Base-by-base conservation (phyloP, 2,797 vertebrate species). In the Iguana delicatissima region DNA sequence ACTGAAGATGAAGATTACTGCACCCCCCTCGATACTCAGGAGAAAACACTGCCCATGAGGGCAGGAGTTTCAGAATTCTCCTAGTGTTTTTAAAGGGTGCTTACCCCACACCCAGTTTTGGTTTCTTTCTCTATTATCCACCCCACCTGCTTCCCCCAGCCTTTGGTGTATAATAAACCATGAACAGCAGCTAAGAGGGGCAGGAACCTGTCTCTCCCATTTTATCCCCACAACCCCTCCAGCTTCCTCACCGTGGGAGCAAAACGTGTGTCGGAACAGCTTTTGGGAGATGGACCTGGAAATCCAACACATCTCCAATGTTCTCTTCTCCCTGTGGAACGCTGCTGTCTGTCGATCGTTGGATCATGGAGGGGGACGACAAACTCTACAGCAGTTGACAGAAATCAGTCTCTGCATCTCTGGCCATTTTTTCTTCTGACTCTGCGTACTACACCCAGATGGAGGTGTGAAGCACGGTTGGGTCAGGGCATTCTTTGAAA, bases 121-220 rank as follows among this genome's bases (percentile, higher is more conserved):
- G 7, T n/a, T 82, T 32, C n/a, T 1, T 3, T 8, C 50, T 4
- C 46, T 50, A 2, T 92, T 55, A 76, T 50, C 86, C 1, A 16
- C 1, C 0, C 22, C 69, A 29, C 81, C 5, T 2, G 8, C 59
- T 3, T 24, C 73, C 29, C 67, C 67, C 67, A 10, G 82, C 85
- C n/a, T 35, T 35, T 85, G 57, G 91, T 88, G 95, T 96, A 93
- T 96, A 94, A 96, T 95, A 95, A 96, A 81, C 64, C 72, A 91
- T 69, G 89, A 95, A 88, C 92, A 74, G 91, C 83, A 42, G 88
- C 86, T 85, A n/a, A 14, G 80, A 62, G 18, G 92, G 93, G 90
- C 91, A 93, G 95, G 91, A 67, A 84, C 59, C 64, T 88, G 67
- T 73, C 79, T 81, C 4, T 88, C 89, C 89, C 77, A 0, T 84